Evolutionary conservation across 2,113 vertebrate species (phyloP).

Genomic region (Cyprinodon tularosa): DNA sequence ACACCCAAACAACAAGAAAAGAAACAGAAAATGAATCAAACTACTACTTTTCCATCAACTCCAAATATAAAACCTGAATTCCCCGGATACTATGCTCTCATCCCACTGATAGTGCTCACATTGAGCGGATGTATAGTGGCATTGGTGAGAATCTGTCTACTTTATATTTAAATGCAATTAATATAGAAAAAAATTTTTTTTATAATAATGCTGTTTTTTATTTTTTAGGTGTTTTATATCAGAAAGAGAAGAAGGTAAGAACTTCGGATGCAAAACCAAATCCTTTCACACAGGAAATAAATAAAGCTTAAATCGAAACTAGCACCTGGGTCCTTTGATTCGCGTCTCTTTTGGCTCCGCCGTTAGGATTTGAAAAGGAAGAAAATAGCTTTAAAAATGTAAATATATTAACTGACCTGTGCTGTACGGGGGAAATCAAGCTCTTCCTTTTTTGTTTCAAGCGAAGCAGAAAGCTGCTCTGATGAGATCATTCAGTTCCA

Average conservation of each 20-base stretch:
- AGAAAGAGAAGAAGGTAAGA: constrained; percentile 50
- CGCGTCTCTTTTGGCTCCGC: neutral
- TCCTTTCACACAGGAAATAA: neutral
- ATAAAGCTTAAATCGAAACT: neutral
- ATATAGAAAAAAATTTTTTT: too few relatives aligned
- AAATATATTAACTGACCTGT: neutral
- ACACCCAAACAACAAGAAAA: neutral
- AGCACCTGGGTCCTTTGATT: neutral
- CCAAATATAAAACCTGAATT: neutral
- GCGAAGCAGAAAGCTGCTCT: neutral
- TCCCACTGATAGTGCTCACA: constrained; percentile 22
- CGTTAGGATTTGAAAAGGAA: neutral
- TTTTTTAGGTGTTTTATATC: constrained; percentile 52
- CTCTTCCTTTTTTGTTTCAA: too few relatives aligned
- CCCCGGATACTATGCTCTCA: constrained; percentile 37
- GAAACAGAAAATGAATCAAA: constrained; percentile 40
- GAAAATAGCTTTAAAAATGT: neutral
- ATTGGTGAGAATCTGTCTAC: constrained; percentile 46
- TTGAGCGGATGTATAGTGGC: constrained; percentile 44
- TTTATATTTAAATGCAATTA: neutral
- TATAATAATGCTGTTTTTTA: neutral
- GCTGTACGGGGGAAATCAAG: neutral
- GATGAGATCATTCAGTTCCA: neutral
- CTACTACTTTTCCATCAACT: constrained; percentile 37
- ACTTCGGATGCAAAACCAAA: neutral